Base-by-base conservation (phyloP, 2,113 vertebrate genomes). In the Hassar affinis region DNA sequence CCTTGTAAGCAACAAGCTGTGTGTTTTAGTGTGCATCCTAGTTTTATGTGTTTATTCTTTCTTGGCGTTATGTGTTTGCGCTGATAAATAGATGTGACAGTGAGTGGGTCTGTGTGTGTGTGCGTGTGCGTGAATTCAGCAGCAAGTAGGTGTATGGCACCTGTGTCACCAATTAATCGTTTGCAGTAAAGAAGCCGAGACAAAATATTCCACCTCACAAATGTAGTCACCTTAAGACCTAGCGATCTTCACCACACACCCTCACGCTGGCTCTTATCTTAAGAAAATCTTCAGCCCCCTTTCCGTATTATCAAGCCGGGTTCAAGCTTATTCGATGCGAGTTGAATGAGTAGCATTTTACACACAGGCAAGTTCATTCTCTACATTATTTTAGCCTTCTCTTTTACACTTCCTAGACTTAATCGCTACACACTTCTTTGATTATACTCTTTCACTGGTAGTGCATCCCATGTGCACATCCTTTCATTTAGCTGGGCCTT, bases 321-420 rank as follows among this genome's bases (percentile, higher is more conserved):
- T 56, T 56, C 51, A 77, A 35, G 30, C 9, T 18, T 56, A 17
- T 56, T 77, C 1, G 20, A 38, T 38, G 51, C 1, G 33, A 11
- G 17, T 4, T 33, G 49, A 76, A 77, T 56, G 10, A 56, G 51
- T 25, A 56, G 20, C 18, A 14, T 77, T 56, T 77, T 76, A 74
- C 47, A 74, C 71, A 49, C 7, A 30, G 71, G 45, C 71, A 51
- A 74, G 72, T 75, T 6, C 74, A 54, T 76, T 76, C 17, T 18
- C 33, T 12, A 14, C 51, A 22, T 77, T 54, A 22, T 77, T 38
- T 56, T 56, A 35, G 6, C 18, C 4, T 38, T 56, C 33, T 25
- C 20, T 77, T 76, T 76, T 54, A 54, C 51, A 56, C 22, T 22
- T 56, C 8, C 27, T 38, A 56, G 30, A 38, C 51, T 22, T 56